Conservation (phyloP, 2,888 invertebrate genomes). For the Lysandra coridon region DNA sequence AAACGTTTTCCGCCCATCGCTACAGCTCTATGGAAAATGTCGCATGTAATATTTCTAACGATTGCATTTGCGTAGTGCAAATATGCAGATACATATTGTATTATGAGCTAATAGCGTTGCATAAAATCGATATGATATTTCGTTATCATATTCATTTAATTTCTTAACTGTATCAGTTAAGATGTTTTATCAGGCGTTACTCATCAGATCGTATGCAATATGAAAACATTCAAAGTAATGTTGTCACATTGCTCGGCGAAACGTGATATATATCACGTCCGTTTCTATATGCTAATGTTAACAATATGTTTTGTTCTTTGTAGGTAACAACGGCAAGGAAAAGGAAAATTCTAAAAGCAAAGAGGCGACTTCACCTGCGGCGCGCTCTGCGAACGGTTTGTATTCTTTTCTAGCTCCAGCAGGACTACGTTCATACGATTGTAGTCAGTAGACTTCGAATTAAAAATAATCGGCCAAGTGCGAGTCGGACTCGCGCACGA, state of each 20-base stretch:
- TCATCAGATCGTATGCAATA: slow-evolving; percentile 7
- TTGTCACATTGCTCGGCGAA: slow-evolving; percentile 31
- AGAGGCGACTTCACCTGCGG: slow-evolving; percentile 86
- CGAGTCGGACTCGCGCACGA: too few relatives aligned
- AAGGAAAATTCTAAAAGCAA: slow-evolving; percentile 83
- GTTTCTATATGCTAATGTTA: slow-evolving; percentile 33
- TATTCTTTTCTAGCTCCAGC: slow-evolving; percentile 37
- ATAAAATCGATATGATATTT: neutral
- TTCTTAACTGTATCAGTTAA: neutral
- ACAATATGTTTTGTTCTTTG: slow-evolving; percentile 58
- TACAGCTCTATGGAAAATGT: neutral
- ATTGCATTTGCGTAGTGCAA: neutral
- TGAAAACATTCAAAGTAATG: slow-evolving; percentile 16
- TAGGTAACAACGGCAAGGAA: slow-evolving; percentile 88
- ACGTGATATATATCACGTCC: slow-evolving; percentile 41
- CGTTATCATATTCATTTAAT: slow-evolving; percentile 3
- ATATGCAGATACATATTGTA: neutral
- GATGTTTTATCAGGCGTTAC: slow-evolving; percentile 26
- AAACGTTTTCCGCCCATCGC: neutral
- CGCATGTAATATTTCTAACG: neutral
- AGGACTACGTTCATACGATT: neutral
- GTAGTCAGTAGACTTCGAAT: neutral
- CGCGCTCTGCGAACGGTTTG: slow-evolving; percentile 84
- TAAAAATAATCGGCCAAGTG: too few relatives aligned
- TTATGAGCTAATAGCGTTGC: neutral